phyloP scores from a whole-genome alignment of 1,140 invertebrate species.

The Metaphire vulgaris region DNA sequence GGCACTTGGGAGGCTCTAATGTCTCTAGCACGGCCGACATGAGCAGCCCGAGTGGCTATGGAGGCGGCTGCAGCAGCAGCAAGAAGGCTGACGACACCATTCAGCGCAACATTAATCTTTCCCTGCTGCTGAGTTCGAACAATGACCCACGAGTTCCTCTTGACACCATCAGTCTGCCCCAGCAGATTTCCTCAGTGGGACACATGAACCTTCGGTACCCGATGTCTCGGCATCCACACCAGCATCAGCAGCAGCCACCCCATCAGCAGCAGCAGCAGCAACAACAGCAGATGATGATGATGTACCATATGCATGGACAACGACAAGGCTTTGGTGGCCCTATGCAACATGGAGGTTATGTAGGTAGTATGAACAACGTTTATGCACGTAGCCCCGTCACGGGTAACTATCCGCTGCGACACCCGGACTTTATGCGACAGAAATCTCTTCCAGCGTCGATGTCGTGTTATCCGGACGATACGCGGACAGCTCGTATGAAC shows the following conservation, averaged over 20 bases:
- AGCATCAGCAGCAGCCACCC: neutral
- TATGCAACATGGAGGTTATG: constrained; percentile 1
- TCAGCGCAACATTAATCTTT: constrained; percentile 17
- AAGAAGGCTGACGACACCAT: constrained; percentile 19
- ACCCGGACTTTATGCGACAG: constrained; percentile 15
- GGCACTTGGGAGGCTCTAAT: neutral
- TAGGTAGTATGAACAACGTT: neutral
- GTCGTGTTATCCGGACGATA: neutral
- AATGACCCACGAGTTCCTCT: neutral
- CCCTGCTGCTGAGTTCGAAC: constrained; percentile 11
- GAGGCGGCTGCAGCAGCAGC: neutral
- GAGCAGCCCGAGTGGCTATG: neutral
- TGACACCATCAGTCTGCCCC: neutral
- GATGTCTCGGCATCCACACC: neutral
- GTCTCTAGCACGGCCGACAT: neutral
- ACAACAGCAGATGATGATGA: constrained; percentile 6
- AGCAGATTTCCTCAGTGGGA: neutral
- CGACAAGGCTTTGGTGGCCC: neutral
- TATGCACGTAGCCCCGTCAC: constrained; percentile 1
- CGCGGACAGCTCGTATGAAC: neutral
- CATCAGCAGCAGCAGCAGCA: constrained; percentile 1
- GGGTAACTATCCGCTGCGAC: constrained; percentile 11
- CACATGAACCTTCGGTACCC: neutral
- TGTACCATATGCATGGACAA: constrained; percentile 13
- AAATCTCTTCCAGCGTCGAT: constrained; percentile 14